Conservation (phyloP, 2,888 invertebrate species). For the Tribolium freemani region DNA sequence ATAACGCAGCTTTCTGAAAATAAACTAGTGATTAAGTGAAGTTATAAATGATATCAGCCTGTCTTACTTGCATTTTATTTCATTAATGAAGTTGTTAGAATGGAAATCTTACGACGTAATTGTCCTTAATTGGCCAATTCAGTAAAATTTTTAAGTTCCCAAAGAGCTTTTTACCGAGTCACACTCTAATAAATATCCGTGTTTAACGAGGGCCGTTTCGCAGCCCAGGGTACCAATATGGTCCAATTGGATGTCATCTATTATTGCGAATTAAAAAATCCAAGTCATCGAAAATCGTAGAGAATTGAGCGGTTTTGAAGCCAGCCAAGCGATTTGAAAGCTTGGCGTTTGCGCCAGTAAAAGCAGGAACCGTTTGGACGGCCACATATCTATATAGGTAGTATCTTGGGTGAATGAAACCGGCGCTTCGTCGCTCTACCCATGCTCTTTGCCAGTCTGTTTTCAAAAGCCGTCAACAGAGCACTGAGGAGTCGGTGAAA, state of each 20-base stretch:
- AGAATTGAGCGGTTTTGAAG: slow-evolving; percentile 28
- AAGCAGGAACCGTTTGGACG: slow-evolving; percentile 57
- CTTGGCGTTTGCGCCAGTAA: slow-evolving; percentile 52
- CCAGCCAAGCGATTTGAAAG: slow-evolving; percentile 22
- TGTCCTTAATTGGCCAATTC: slow-evolving; percentile 26
- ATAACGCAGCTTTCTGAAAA: not conserved
- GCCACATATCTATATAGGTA: slow-evolving; percentile 58
- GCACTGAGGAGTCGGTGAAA: slow-evolving; percentile 30
- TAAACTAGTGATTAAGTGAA: not conserved
- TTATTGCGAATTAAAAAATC: slow-evolving; percentile 29
- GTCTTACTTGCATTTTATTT: not conserved
- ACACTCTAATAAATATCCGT: not conserved
- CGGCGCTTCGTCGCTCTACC: slow-evolving; percentile 53
- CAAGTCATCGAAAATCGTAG: slow-evolving; percentile 37
- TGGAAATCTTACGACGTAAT: slow-evolving; percentile 21
- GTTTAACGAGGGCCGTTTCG: not conserved
- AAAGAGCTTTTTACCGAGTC: not conserved
- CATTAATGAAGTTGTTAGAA: slow-evolving; percentile 14
- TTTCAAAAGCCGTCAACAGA: slow-evolving; percentile 56
- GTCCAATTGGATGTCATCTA: not conserved
- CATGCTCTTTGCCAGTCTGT: slow-evolving; percentile 58
- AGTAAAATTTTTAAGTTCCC: not conserved
- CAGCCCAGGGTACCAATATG: no score
- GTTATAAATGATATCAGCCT: not conserved
- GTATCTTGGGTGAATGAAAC: slow-evolving; percentile 53